Evolutionary conservation across 35 echinoderm and acorn worm species (phyloP).

Genomic region (Strongylocentrotus purpuratus): DNA sequence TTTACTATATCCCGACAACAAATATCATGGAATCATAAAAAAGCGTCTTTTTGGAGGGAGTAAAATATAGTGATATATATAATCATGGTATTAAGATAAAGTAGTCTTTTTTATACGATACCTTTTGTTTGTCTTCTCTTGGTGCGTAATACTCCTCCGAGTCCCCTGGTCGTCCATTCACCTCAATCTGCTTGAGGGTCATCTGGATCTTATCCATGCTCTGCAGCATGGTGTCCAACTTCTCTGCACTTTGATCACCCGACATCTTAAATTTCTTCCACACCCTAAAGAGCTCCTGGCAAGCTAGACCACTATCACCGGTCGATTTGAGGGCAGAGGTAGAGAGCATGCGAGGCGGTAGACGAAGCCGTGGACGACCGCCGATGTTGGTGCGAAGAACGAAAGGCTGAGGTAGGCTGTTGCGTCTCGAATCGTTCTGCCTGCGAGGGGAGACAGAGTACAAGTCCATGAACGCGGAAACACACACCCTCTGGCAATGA

Average conservation of each 20-base stretch:
- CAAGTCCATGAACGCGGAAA: conserved; percentile 27
- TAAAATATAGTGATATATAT: no score
- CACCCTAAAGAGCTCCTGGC: conserved; percentile 21
- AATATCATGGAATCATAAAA: no score
- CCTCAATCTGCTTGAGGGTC: conserved; percentile 79
- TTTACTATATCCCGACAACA: no score
- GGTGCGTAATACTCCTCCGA: conserved; percentile 75
- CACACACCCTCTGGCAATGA: background rate
- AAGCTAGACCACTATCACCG: conserved; percentile 13
- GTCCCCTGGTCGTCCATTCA: conserved; percentile 66
- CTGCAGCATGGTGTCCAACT: conserved; percentile 44
- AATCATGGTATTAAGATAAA: no score
- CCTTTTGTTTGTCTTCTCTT: conserved; percentile 69
- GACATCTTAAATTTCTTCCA: conserved; percentile 3
- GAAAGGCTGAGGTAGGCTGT: background rate
- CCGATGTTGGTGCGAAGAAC: conserved; percentile 4
- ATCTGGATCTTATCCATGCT: conserved; percentile 59
- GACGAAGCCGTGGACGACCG: background rate
- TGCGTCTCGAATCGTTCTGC: background rate
- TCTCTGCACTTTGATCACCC: conserved; percentile 25
- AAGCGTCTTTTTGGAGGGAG: no score
- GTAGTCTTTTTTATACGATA: background rate
- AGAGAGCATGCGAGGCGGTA: background rate
- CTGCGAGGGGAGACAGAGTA: conserved; percentile 31
- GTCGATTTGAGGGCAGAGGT: conserved; percentile 23